phyloP scores from a whole-genome alignment of 1,140 invertebrate species.

The Agrilus planipennis region DNA sequence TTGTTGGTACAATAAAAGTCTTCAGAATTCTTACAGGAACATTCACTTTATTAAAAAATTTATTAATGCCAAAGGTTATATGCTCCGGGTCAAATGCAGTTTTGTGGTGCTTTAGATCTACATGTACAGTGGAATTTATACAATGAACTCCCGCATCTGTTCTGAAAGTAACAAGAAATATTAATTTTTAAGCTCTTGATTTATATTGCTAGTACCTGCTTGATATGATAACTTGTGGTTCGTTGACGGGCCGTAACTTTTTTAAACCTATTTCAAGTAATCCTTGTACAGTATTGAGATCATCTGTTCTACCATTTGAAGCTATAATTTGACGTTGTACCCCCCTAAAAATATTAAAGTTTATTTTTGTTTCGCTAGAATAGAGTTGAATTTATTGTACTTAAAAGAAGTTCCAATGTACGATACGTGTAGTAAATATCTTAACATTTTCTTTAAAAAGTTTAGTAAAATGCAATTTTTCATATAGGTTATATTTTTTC shows the following conservation, averaged over 20 bases:
- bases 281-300: conserved; percentile 50
- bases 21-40: conserved; percentile 43
- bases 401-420: conserved; percentile 50
- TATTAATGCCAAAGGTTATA: conserved; percentile 42
- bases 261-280: conserved; percentile 45
- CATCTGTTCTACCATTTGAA: conserved; percentile 25
- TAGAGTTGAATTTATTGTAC: no score
- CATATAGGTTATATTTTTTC: no score
- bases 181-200: no score
- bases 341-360: conserved; percentile 33
- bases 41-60: conserved; percentile 40
- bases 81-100: conserved; percentile 35
- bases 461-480: no score
- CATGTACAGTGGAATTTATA: conserved; percentile 46
- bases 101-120: conserved; percentile 42
- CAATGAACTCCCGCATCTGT: conserved; percentile 65
- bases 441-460: conserved; percentile 37
- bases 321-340: conserved; percentile 38
- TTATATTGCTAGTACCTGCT: conserved; percentile 43
- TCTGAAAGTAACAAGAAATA: conserved; percentile 32
- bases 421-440: conserved; percentile 46
- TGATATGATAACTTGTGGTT: conserved; percentile 41
- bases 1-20: conserved; percentile 40
- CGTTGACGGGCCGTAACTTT: conserved; percentile 35
- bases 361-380: neutral